Percentiles rank a stretch among this genome's conserved stretches.
Conservation (phyloP, 23 tunicate species). For the Oikopleura dioica region DNA sequence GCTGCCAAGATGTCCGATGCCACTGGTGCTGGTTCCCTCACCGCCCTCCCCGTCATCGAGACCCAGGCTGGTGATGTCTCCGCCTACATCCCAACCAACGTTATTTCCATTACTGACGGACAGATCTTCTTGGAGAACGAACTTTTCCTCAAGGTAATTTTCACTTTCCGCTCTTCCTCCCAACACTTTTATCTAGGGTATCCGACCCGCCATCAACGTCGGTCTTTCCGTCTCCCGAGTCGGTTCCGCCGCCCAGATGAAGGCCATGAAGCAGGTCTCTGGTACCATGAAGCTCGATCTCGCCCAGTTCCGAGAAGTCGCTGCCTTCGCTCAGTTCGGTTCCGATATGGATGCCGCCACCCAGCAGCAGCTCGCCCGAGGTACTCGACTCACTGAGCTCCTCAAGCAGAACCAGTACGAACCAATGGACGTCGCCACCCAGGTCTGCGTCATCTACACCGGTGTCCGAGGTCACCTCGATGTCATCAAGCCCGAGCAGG, state of each 20-base stretch:
- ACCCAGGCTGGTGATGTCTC: conserved; percentile 99
- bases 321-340: conserved; percentile 98
- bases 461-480: conserved; percentile 93
- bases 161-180: not conserved
- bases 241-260: conserved; percentile 99
- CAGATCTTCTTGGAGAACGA: conserved; percentile 99
- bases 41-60: conserved; percentile 94
- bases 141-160: conserved; percentile 56
- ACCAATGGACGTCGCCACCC: conserved; percentile 95
- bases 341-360: conserved; percentile 99
- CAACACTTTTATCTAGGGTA: conserved; percentile 20
- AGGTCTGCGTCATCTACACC: conserved; percentile 63
- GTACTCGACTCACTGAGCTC: conserved; percentile 74
- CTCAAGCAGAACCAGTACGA: conserved; percentile 91
- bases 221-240: conserved; percentile 99
- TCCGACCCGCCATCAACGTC: conserved; percentile 99
- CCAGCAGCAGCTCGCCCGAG: conserved; percentile 86
- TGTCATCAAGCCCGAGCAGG: conserved; percentile 54
- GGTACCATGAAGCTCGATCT: conserved; percentile 99
- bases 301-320: conserved; percentile 98
- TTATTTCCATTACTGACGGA: conserved; percentile 98
- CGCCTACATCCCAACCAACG: conserved; percentile 99
- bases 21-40: conserved; percentile 78
- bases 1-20: conserved; percentile 98
- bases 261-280: conserved; percentile 99